A percentile compares a stretch with the other conserved stretches of the same genome.
phyloP scores from a whole-genome alignment of 1,140 invertebrate species.

The Theocolax elegans region DNA sequence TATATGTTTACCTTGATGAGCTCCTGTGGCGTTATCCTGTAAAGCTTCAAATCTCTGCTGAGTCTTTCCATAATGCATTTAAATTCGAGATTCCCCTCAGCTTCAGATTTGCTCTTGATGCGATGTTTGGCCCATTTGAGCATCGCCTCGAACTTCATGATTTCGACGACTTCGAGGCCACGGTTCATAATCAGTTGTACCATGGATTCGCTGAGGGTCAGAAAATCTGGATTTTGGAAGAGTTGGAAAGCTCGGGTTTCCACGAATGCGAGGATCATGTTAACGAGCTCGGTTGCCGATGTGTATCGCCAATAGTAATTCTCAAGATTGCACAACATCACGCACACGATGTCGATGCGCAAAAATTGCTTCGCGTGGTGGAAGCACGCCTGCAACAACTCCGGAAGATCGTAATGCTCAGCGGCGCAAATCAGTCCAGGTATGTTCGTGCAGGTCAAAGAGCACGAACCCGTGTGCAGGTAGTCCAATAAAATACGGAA shows the following conservation, averaged over 20 bases:
- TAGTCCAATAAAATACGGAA: conserved; percentile 92
- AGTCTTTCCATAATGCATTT: conserved; percentile 92
- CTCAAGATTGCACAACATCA: conserved; percentile 91
- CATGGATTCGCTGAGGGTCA: conserved; percentile 92
- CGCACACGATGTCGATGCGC: conserved; percentile 90
- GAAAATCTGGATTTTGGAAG: conserved; percentile 85
- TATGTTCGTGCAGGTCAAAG: conserved; percentile 90
- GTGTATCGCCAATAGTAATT: conserved; percentile 97
- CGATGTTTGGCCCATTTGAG: conserved; percentile 87
- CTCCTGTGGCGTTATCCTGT: conserved; percentile 92
- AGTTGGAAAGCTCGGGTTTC: conserved; percentile 86
- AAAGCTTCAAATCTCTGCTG: conserved; percentile 87
- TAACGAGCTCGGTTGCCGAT: conserved; percentile 91
- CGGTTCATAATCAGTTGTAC: conserved; percentile 94
- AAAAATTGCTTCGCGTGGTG: conserved; percentile 95
- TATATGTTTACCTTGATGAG: conserved; percentile 85
- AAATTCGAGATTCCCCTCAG: conserved; percentile 89
- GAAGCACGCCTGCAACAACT: conserved; percentile 92
- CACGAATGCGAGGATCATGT: conserved; percentile 92
- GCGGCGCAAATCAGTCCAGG: conserved; percentile 93
- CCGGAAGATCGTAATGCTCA: conserved; percentile 93
- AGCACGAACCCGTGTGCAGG: conserved; percentile 91
- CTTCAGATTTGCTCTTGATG: conserved; percentile 78
- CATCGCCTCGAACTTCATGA: conserved; percentile 95
- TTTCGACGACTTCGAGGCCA: conserved; percentile 86